A percentile compares a stretch with the other conserved stretches of the same genome.
phyloP scores from a whole-genome alignment of 2,888 invertebrate genomes.

The Parasteatoda lunata region DNA sequence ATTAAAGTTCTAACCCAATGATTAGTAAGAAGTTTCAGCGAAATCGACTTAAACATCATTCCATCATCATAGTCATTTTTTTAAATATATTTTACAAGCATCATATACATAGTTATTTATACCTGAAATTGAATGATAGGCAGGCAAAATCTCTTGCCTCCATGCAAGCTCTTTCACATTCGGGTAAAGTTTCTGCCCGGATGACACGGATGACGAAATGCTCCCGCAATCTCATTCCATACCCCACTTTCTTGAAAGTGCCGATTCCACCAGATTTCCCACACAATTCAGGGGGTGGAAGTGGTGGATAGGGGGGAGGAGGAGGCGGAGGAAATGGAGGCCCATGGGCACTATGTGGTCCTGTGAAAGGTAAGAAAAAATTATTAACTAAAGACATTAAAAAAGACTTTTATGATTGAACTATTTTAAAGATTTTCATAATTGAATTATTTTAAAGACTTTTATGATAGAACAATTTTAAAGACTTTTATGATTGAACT shows the following conservation, averaged over 20 bases:
- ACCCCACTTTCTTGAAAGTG: conserved; percentile 69
- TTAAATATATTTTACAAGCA: not conserved
- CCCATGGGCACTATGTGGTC: conserved; percentile 40
- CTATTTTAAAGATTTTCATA: too few species aligned
- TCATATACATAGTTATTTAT: not conserved
- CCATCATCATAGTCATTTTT: too few species aligned
- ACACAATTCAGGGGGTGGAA: conserved; percentile 35
- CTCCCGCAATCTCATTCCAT: conserved; percentile 69
- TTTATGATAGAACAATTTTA: too few species aligned
- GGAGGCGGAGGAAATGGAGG: conserved; percentile 35
- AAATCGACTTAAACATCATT: too few species aligned
- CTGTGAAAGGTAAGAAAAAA: not conserved
- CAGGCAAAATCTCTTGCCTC: conserved; percentile 89
- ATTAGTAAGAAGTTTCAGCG: too few species aligned
- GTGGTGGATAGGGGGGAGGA: conserved; percentile 40
- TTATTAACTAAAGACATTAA: too few species aligned
- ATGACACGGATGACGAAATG: conserved; percentile 70
- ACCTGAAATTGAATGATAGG: conserved; percentile 83
- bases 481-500: too few species aligned
- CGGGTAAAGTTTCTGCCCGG: conserved; percentile 77
- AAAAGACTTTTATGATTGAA: too few species aligned
- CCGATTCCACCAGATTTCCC: conserved; percentile 41
- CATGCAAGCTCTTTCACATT: conserved; percentile 89
- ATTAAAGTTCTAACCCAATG: too few species aligned
- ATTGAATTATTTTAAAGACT: too few species aligned